Percentiles rank a stretch among this genome's conserved stretches.
These are phyloP conservation scores for Vollenhovia emeryi DNA, from an alignment of 1,140 invertebrate species.

Conservation along the genomic window DNA sequence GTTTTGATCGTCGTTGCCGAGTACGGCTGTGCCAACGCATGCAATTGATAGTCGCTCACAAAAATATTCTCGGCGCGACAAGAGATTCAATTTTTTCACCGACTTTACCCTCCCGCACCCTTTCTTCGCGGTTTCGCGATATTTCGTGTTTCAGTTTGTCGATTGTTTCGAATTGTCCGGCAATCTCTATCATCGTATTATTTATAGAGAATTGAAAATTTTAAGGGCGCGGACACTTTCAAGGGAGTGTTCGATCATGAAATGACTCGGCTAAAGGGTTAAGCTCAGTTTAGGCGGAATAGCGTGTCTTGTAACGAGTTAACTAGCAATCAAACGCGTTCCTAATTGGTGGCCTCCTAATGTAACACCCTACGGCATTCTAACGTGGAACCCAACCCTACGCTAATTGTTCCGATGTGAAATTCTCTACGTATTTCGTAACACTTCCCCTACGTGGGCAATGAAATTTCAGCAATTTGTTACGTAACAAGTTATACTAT, in stretches of 20 bases:
- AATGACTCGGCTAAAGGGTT: conserved; percentile 24
- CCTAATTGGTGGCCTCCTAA: conserved; percentile 45
- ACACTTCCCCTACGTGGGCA: background rate
- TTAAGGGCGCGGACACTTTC: background rate
- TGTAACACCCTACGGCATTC: conserved; percentile 47
- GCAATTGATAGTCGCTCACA: background rate
- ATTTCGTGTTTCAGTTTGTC: background rate
- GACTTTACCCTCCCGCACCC: background rate
- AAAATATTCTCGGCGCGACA: background rate
- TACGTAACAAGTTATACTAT: background rate
- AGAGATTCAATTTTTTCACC: background rate
- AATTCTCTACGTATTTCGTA: conserved; percentile 39
- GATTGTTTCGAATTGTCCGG: background rate
- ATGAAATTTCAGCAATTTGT: conserved; percentile 18
- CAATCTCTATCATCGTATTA: background rate
- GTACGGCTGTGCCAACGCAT: background rate
- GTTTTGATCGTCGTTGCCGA: background rate
- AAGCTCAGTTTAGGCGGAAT: conserved; percentile 17
- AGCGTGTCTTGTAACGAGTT: conserved; percentile 51
- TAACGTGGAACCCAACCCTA: background rate
- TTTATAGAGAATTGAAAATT: background rate
- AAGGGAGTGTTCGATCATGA: background rate
- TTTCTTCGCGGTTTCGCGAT: background rate
- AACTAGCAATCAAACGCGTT: conserved; percentile 47
- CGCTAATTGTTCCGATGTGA: conserved; percentile 45